Conservation (phyloP, 2,888 invertebrate species). For the Pemphredon lugubris region DNA sequence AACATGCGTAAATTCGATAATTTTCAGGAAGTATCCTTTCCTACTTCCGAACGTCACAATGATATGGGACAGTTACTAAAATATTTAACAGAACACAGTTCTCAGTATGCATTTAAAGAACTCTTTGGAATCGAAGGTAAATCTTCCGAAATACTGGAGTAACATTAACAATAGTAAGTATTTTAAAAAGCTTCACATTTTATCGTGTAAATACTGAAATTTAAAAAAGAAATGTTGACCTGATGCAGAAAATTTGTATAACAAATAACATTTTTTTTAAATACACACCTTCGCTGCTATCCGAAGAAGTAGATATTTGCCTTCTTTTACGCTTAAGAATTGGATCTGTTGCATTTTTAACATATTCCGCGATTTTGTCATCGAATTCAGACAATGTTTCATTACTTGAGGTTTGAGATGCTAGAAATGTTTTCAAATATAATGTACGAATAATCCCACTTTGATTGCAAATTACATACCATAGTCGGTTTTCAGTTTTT, state of each 20-base stretch:
- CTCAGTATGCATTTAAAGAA: constrained; percentile 89
- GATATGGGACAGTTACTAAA: constrained; percentile 90
- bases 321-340: constrained; percentile 48
- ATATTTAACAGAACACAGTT: constrained; percentile 87
- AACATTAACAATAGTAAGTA: background rate
- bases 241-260: too few species aligned
- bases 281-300: constrained; percentile 33
- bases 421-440: constrained; percentile 37
- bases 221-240: too few species aligned
- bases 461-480: constrained; percentile 51
- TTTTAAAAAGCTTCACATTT: too few species aligned
- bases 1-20: constrained; percentile 84
- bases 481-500: constrained; percentile 54
- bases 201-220: too few species aligned
- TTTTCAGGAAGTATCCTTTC: constrained; percentile 87
- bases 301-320: constrained; percentile 15
- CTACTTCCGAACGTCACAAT: constrained; percentile 85
- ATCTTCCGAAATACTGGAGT: constrained; percentile 21
- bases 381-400: constrained; percentile 44
- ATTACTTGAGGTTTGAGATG: constrained; percentile 1
- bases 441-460: background rate
- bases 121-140: constrained; percentile 86
- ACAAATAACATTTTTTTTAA: too few species aligned
- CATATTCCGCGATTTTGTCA: constrained; percentile 42
- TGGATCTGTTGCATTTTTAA: constrained; percentile 32